Conservation (phyloP, 2,113 vertebrate species). For the Prolemur simus region DNA sequence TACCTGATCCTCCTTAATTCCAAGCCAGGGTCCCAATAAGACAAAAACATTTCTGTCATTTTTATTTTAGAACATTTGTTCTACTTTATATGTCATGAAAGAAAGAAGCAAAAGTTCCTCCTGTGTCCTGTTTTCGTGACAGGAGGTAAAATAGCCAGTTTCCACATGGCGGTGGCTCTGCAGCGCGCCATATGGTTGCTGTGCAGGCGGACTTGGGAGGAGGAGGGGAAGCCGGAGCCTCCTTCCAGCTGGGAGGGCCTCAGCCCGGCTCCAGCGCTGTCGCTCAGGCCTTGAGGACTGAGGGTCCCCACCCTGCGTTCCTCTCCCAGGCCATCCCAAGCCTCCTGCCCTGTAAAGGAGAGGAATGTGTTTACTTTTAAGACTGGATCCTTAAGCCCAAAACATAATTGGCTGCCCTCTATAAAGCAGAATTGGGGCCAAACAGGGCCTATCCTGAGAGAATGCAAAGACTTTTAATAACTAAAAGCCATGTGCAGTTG, state of each 20-base stretch:
- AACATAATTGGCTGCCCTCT: conserved; percentile 11
- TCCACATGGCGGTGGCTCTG: neutral
- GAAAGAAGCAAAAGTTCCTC: neutral
- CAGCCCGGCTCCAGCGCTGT: neutral
- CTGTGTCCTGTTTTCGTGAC: neutral
- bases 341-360: neutral
- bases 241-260: neutral
- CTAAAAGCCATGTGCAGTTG: neutral
- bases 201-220: neutral
- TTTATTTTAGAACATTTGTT: neutral
- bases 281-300: neutral
- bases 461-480: neutral
- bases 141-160: neutral
- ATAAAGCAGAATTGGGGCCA: neutral
- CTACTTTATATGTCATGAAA: neutral
- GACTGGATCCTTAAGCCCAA: neutral
- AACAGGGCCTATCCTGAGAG: neutral
- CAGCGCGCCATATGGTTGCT: neutral
- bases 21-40: neutral
- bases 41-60: neutral
- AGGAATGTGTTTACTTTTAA: conserved; percentile 36
- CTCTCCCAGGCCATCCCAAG: neutral
- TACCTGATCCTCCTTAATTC: neutral
- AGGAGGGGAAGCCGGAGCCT: too few relatives aligned
- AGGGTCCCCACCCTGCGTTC: neutral